phyloP scores from a whole-genome alignment of 2,113 vertebrate species.

The Lampris incognitus region DNA sequence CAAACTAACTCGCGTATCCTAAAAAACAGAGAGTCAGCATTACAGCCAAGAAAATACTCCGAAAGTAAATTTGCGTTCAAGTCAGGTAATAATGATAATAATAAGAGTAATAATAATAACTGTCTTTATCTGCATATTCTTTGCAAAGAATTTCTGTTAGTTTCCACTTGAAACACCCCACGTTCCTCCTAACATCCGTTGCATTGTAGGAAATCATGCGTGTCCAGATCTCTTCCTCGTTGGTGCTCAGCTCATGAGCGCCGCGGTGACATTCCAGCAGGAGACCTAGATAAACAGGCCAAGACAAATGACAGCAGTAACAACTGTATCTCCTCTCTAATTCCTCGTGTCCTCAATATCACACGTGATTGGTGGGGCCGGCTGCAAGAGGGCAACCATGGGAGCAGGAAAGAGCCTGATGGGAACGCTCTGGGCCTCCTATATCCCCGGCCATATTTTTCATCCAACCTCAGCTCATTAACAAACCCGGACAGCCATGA shows the following conservation, averaged over 20 bases:
- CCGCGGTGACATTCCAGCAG: conserved; percentile 37
- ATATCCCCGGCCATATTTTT: conserved; percentile 37
- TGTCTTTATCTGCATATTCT: conserved; percentile 6
- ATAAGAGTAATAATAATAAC: background rate
- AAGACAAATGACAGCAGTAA: conserved; percentile 39
- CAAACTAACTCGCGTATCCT: background rate
- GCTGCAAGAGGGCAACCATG: conserved; percentile 20
- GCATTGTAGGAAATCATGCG: conserved; percentile 14
- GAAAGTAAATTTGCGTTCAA: background rate
- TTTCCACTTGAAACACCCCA: background rate
- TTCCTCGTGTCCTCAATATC: conserved; percentile 40
- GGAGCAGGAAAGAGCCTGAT: conserved; percentile 49
- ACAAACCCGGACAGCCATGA: conserved; percentile 37
- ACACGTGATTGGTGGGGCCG: conserved; percentile 61
- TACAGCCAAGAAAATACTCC: conserved; percentile 3
- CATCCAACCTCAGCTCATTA: conserved; percentile 44
- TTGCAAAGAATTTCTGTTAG: background rate
- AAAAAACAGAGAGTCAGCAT: conserved; percentile 13
- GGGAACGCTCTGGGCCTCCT: conserved; percentile 49
- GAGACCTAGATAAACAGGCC: conserved; percentile 58
- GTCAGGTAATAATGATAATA: too few species aligned
- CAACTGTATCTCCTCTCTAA: conserved; percentile 45
- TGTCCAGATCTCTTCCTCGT: conserved; percentile 16
- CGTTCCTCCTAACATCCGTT: background rate
- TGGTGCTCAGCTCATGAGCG: background rate